A percentile compares a stretch with the other conserved stretches of the same genome.
phyloP scores from a whole-genome alignment of 2,888 invertebrate species.

The Cryptophagus acutangulus region DNA sequence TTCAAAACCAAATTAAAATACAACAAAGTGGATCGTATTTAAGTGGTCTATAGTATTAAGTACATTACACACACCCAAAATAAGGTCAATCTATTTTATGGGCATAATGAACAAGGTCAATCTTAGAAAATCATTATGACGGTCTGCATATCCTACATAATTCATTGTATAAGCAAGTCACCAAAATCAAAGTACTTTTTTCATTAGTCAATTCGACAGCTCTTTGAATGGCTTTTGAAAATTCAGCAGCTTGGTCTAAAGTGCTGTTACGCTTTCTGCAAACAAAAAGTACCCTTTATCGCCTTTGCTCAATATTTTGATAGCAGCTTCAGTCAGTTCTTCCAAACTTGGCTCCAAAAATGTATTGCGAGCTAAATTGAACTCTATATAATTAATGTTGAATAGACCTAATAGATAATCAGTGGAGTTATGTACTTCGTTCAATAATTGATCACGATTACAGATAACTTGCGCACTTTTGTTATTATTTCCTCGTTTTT shows the following conservation, averaged over 20 bases:
- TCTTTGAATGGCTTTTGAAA: conserved; percentile 50
- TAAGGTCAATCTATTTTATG: no score
- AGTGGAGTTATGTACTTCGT: background rate
- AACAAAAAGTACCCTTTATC: conserved; percentile 70
- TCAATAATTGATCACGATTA: conserved; percentile 54
- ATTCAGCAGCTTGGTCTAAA: conserved; percentile 70
- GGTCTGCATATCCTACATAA: conserved; percentile 64
- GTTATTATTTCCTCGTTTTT: conserved; percentile 46
- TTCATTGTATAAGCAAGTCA: conserved; percentile 73
- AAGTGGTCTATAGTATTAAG: no score
- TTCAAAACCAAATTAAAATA: no score
- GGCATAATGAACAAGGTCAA: no score
- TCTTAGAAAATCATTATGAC: conserved; percentile 57
- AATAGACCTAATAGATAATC: conserved; percentile 28
- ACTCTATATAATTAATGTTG: conserved; percentile 44
- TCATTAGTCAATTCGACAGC: conserved; percentile 59
- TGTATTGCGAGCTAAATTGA: conserved; percentile 61
- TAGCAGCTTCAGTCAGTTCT: conserved; percentile 76
- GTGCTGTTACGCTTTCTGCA: conserved; percentile 67
- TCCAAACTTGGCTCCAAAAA: conserved; percentile 65
- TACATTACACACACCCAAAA: no score
- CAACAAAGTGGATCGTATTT: no score
- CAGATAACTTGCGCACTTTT: conserved; percentile 52
- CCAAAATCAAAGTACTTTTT: conserved; percentile 71
- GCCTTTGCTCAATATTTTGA: conserved; percentile 50